These are phyloP conservation scores for Crocuta crocuta DNA, from an alignment of 2,113 vertebrate species.

Conservation along the genomic window DNA sequence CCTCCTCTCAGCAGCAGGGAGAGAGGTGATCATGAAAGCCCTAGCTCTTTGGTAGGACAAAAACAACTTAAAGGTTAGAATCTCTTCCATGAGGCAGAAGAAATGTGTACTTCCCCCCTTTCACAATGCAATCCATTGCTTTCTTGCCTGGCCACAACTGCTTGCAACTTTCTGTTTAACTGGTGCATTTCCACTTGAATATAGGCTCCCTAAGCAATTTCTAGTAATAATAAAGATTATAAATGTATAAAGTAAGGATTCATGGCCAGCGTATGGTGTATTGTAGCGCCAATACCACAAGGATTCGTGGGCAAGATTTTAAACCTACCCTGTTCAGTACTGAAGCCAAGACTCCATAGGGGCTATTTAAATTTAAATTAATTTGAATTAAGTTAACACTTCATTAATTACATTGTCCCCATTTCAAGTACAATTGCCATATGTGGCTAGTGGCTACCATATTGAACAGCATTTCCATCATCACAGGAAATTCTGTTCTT, in stretches of 20 bases:
- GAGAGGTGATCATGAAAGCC: background rate
- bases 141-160: background rate
- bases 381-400: background rate
- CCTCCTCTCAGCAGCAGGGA: background rate
- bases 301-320: background rate
- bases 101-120: background rate
- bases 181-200: background rate
- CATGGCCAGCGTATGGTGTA: background rate
- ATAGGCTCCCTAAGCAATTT: background rate
- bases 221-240: background rate
- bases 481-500: background rate
- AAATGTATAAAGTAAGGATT: background rate
- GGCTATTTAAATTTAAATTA: background rate
- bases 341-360: background rate
- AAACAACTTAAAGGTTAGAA: background rate
- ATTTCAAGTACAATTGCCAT: background rate
- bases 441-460: background rate
- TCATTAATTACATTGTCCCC: background rate
- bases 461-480: background rate
- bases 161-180: background rate
- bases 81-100: background rate
- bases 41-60: background rate
- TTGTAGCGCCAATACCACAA: background rate
- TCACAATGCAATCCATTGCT: background rate
- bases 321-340: background rate